Conservation (phyloP, 2,888 invertebrate species). For the Busseola fusca region DNA sequence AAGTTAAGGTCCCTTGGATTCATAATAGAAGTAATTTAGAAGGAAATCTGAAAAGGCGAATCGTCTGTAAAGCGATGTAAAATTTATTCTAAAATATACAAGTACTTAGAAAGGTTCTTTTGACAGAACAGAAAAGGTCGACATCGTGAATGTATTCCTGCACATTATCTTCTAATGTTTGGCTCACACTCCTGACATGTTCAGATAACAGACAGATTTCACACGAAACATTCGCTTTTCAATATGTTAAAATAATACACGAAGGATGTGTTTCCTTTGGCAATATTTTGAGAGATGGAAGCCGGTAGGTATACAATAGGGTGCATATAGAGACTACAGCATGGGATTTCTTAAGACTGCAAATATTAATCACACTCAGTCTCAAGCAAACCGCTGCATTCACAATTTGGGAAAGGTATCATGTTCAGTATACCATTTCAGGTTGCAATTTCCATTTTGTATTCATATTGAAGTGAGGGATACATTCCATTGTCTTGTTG, state of each 20-base stretch:
- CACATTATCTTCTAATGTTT: slow-evolving; percentile 43
- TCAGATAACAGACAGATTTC: slow-evolving; percentile 35
- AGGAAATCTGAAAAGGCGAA: slow-evolving; percentile 52
- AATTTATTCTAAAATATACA: slow-evolving; percentile 60
- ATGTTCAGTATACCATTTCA: slow-evolving; percentile 25
- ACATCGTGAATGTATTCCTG: slow-evolving; percentile 58
- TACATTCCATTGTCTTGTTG: slow-evolving; percentile 58
- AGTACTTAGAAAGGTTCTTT: slow-evolving; percentile 53
- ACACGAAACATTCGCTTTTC: slow-evolving; percentile 12
- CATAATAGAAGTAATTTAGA: slow-evolving; percentile 60
- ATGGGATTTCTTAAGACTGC: slow-evolving; percentile 20
- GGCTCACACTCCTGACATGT: slow-evolving; percentile 29
- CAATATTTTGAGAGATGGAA: slow-evolving; percentile 6
- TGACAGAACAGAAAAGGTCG: slow-evolving; percentile 54
- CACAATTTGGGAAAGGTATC: slow-evolving; percentile 32
- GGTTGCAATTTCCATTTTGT: slow-evolving; percentile 25
- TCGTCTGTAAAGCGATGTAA: slow-evolving; percentile 53
- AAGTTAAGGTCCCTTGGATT: slow-evolving; percentile 63
- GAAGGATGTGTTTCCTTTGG: slow-evolving; percentile 11
- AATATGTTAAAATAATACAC: slow-evolving; percentile 29
- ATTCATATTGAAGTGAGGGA: slow-evolving; percentile 48
- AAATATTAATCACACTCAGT: slow-evolving; percentile 47
- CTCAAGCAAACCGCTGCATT: slow-evolving; percentile 36
- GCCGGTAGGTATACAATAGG: neutral
- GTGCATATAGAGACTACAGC: slow-evolving; percentile 4